Conservation (phyloP, 2,797 vertebrate genomes). For the Lithobates sylvaticus region DNA sequence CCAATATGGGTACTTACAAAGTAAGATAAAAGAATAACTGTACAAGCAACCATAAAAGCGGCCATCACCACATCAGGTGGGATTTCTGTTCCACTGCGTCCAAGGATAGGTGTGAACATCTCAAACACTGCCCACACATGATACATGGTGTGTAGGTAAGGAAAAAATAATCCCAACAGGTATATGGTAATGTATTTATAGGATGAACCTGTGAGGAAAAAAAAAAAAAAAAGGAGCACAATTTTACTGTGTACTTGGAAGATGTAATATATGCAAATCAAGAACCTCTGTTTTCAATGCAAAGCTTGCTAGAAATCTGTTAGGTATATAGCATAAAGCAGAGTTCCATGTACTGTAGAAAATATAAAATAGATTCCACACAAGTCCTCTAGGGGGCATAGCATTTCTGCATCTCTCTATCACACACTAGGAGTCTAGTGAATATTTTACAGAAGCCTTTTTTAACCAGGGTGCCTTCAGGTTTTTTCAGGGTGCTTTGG, state of each 20-base stretch:
- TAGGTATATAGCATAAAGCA: no score
- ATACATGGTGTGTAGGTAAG: conserved; percentile 91
- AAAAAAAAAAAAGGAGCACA: not conserved
- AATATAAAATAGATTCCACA: no score
- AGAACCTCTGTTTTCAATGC: no score
- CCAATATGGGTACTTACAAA: conserved; percentile 82
- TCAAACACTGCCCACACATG: conserved; percentile 96
- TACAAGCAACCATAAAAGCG: conserved; percentile 81
- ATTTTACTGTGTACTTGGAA: not conserved
- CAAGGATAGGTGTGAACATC: conserved; percentile 96
- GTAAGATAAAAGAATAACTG: conserved; percentile 90
- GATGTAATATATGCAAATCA: no score
- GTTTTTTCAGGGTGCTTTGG: no score
- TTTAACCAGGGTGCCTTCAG: no score
- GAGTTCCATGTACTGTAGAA: no score
- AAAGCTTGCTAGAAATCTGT: no score
- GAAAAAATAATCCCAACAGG: conserved; percentile 87
- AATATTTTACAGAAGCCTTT: no score
- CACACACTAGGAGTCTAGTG: no score
- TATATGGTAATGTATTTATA: conserved; percentile 86
- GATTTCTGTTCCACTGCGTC: conserved; percentile 94
- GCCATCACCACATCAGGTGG: conserved; percentile 91
- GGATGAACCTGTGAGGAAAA: conserved; percentile 76
- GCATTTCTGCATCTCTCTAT: no score
- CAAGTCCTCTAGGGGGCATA: no score